phyloP scores from a whole-genome alignment of 1,140 invertebrate genomes.

The Lepidotrigona ventralis region DNA sequence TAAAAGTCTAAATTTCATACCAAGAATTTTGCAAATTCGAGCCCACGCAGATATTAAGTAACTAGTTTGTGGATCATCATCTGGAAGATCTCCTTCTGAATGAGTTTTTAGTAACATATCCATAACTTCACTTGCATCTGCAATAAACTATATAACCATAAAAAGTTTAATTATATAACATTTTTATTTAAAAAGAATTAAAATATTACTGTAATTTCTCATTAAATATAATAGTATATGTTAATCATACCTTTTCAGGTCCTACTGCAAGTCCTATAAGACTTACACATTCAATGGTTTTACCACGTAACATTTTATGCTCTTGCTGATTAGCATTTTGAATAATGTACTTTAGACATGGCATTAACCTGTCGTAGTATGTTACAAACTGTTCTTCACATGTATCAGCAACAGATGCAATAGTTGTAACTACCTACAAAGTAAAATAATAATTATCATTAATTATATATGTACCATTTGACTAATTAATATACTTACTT shows the following conservation, averaged over 20 bases:
- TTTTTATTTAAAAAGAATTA: background rate
- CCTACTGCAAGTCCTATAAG: conserved; percentile 99
- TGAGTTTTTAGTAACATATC: conserved; percentile 96
- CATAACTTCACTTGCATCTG: conserved; percentile 98
- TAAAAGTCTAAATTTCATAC: conserved; percentile 73
- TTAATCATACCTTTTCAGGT: conserved; percentile 88
- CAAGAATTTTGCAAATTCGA: conserved; percentile 98
- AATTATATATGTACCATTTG: background rate
- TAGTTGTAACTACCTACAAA: conserved; percentile 91
- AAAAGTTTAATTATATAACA: conserved; percentile 46
- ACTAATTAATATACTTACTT: conserved; percentile 80
- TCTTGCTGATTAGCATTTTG: conserved; percentile 94
- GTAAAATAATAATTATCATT: conserved; percentile 7
- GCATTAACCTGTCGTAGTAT: conserved; percentile 94
- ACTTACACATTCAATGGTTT: conserved; percentile 99
- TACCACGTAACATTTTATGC: conserved; percentile 93
- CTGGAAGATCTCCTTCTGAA: conserved; percentile 89
- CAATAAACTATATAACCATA: conserved; percentile 84
- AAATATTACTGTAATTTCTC: background rate
- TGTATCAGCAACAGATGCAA: conserved; percentile 99
- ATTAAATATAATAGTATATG: background rate
- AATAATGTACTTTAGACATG: conserved; percentile 98
- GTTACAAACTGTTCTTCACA: conserved; percentile 96
- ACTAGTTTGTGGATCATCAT: conserved; percentile 98
- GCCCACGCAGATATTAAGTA: conserved; percentile 99